Evolutionary conservation across 2,888 invertebrate genomes (phyloP).

Genomic region (Acanthopleura granulata): DNA sequence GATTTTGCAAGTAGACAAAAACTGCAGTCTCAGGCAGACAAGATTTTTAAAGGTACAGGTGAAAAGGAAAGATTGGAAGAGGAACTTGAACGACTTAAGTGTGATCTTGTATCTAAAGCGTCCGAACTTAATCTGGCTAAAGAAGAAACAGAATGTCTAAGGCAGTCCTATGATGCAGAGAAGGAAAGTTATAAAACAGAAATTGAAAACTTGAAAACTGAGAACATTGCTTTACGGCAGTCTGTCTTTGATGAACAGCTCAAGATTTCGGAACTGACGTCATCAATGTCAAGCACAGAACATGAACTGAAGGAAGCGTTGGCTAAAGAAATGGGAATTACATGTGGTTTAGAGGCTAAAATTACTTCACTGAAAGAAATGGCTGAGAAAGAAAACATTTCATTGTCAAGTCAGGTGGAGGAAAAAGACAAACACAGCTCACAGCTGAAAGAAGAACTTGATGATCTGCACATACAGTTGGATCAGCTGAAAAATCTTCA

Average conservation of each 20-base stretch:
- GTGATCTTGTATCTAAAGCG: neutral
- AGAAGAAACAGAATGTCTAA: neutral
- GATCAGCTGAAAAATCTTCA: conserved; percentile 20
- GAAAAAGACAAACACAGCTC: neutral
- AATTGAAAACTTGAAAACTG: neutral
- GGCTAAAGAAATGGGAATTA: neutral
- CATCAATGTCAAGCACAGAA: neutral
- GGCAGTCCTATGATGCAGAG: neutral
- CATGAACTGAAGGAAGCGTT: neutral
- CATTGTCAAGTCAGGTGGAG: conserved; percentile 23
- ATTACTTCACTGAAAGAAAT: conserved; percentile 28
- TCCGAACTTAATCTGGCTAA: neutral
- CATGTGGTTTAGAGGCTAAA: conserved; percentile 30
- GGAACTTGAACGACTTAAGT: neutral
- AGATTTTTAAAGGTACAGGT: conserved; percentile 18
- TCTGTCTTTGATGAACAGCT: neutral
- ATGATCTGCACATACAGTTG: conserved; percentile 22
- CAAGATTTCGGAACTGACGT: neutral
- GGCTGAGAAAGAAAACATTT: conserved; percentile 24
- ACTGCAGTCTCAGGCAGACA: conserved; percentile 16
- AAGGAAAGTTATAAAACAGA: neutral
- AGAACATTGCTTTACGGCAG: neutral
- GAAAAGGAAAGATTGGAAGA: conserved; percentile 19
- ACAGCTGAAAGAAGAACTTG: conserved; percentile 17
- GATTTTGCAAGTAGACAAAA: neutral